Evolutionary conservation across 2,888 invertebrate genomes (phyloP), one percentile per base, ranked within the genome.

Genomic region (Erannis defoliaria): DNA sequence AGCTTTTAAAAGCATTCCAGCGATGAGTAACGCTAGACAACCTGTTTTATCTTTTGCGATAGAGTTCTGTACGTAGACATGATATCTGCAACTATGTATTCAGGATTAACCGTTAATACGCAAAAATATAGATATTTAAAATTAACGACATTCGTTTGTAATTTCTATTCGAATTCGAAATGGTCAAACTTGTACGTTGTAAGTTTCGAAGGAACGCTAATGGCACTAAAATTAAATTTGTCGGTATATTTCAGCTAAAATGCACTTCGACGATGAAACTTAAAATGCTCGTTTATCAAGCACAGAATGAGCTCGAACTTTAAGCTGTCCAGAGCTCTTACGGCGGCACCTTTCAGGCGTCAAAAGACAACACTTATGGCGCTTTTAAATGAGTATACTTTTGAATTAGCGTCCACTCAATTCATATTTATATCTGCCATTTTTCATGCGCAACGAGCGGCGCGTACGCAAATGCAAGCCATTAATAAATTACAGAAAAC

Each of bases 401-500:
- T 81, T 85, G 78, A 86, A 86, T 87, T 86, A 85, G 81, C 78
- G 78, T 83, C 86, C 79, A 84, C 83, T 84, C 80, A 83, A 80
- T 84, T 84, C 81, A 80, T 86, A 88, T 88, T 88, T 84, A 86
- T 85, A 85, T 80, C 78, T 68, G 77, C 81, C 82, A 88, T 90
- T 88, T 90, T 88, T 89, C 86, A 88, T 84, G 72, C 78, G 75
- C 84, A 85, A 81, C 83, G 77, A 85, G 79, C 81, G 73, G 81
- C 79, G 86, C 84, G 88, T 84, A 87, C 85, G 88, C 86, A 86
- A 89, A 88, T 89, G 87, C 88, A 84, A 75, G 75, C 79, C 88
- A 88, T 88, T 87, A 89, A 90, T 90, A 90, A 89, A 89, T 90
- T 84, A 90, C 84, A 84, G 78, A 86, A 46, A 82, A 83, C 87